Conservation (phyloP, 1,140 invertebrate genomes). For the Drosophila ambigua region DNA sequence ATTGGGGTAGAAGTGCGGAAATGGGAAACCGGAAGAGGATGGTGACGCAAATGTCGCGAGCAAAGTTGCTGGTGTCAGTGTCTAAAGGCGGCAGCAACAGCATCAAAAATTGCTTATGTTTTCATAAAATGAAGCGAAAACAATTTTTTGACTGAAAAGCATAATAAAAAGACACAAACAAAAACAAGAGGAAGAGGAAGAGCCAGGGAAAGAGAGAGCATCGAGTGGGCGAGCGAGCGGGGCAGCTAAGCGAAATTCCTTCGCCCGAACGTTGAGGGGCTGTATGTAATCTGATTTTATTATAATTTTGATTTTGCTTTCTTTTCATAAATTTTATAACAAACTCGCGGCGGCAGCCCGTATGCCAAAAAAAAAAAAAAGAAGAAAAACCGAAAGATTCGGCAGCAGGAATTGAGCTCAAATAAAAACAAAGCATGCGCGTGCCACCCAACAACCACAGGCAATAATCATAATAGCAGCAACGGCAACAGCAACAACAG, state of each 20-base stretch:
- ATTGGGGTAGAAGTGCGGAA: not conserved
- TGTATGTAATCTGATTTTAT: constrained; percentile 82
- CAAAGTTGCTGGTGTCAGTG: constrained; percentile 71
- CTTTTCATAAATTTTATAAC: constrained; percentile 83
- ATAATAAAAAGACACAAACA: constrained; percentile 67
- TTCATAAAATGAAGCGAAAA: constrained; percentile 81
- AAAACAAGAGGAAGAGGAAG: constrained; percentile 39
- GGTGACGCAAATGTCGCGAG: constrained; percentile 40
- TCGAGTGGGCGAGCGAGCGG: not conserved
- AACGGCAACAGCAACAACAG: constrained; percentile 18
- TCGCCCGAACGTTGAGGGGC: constrained; percentile 46
- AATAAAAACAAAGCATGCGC: constrained; percentile 59
- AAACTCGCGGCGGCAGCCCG: constrained; percentile 45
- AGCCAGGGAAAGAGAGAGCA: not conserved
- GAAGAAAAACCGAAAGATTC: constrained; percentile 43
- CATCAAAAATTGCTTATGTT: constrained; percentile 79
- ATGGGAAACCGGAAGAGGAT: constrained; percentile 30
- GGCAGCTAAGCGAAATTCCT: constrained; percentile 35
- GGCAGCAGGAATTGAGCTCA: constrained; percentile 47
- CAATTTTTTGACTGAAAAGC: constrained; percentile 78
- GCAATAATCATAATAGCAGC: constrained; percentile 69
- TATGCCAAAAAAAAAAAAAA: constrained; percentile 27
- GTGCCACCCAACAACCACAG: constrained; percentile 53
- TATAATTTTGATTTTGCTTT: constrained; percentile 82
- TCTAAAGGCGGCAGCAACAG: constrained; percentile 52